Conservation (phyloP, 2,113 vertebrate genomes). For the Podarcis muralis region DNA sequence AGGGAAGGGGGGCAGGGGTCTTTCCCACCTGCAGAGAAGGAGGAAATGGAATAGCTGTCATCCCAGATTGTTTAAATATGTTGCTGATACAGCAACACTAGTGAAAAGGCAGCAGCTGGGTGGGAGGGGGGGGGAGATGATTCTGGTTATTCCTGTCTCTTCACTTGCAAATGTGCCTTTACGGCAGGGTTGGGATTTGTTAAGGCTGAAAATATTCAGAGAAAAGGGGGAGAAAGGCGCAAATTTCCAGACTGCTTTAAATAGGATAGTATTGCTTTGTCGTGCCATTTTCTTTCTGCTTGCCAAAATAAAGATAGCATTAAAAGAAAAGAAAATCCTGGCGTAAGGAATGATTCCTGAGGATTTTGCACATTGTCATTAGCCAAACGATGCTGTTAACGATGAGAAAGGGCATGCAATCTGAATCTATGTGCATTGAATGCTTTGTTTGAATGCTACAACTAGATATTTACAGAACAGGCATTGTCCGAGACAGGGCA, state of each 20-base stretch:
- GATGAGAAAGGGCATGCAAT: neutral
- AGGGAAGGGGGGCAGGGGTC: slow-evolving; percentile 32
- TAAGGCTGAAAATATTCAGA: slow-evolving; percentile 36
- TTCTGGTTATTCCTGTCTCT: slow-evolving; percentile 8
- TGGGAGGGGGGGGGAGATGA: neutral
- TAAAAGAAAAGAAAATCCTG: neutral
- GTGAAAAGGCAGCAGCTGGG: slow-evolving; percentile 33
- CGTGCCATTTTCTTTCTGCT: slow-evolving; percentile 24
- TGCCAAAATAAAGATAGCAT: slow-evolving; percentile 37
- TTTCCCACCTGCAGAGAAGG: slow-evolving; percentile 46
- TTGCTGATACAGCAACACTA: slow-evolving; percentile 38
- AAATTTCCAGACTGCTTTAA: slow-evolving; percentile 18
- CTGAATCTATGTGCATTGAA: neutral
- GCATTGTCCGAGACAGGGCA: neutral
- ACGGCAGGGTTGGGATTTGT: slow-evolving; percentile 36
- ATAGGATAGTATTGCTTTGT: slow-evolving; percentile 44
- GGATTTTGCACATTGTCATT: neutral
- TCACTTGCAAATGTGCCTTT: slow-evolving; percentile 46
- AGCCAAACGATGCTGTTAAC: neutral
- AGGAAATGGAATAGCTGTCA: slow-evolving; percentile 45
- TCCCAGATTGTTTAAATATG: slow-evolving; percentile 13
- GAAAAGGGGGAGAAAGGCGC: neutral
- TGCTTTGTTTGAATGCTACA: neutral
- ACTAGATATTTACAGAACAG: neutral
- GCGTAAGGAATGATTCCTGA: slow-evolving; percentile 15